Conservation (phyloP, 2,888 invertebrate genomes). For the Stenichneumon culpator region DNA sequence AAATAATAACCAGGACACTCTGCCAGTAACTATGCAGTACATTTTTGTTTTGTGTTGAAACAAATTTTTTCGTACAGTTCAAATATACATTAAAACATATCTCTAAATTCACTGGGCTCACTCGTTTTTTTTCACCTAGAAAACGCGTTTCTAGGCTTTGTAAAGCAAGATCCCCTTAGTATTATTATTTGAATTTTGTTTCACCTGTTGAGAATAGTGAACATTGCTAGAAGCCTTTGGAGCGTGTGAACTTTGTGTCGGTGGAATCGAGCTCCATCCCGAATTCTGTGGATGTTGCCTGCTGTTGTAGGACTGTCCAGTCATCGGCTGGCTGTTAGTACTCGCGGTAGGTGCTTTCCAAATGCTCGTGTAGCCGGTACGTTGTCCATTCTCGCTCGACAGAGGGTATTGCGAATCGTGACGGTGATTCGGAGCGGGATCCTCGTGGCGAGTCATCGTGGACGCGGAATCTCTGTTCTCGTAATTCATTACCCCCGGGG, state of each 20-base stretch:
- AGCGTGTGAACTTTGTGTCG: neutral
- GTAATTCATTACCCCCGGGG: neutral
- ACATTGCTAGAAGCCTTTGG: neutral
- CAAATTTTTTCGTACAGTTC: too few relatives aligned
- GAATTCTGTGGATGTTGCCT: slow-evolving; percentile 9
- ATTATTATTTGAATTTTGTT: neutral
- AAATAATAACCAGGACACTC: too few relatives aligned
- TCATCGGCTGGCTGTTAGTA: slow-evolving; percentile 5
- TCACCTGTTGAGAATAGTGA: slow-evolving; percentile 9
- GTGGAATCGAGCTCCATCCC: slow-evolving; percentile 8
- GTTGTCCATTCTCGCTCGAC: slow-evolving; percentile 5
- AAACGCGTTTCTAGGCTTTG: too few relatives aligned
- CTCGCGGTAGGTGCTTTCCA: slow-evolving; percentile 12
- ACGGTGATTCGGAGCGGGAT: slow-evolving; percentile 18
- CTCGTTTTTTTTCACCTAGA: too few relatives aligned
- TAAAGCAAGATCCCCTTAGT: too few relatives aligned
- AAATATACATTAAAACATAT: too few relatives aligned
- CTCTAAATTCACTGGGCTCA: too few relatives aligned
- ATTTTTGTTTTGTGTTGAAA: too few relatives aligned
- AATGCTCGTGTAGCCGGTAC: slow-evolving; percentile 13
- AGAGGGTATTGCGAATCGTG: slow-evolving; percentile 26
- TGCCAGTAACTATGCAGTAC: too few relatives aligned
- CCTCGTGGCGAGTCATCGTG: slow-evolving; percentile 16
- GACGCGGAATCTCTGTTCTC: slow-evolving; percentile 23
- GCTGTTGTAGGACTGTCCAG: slow-evolving; percentile 13